phyloP scores from a whole-genome alignment of 2,113 vertebrate genomes.

The Paedocypris sp. region DNA sequence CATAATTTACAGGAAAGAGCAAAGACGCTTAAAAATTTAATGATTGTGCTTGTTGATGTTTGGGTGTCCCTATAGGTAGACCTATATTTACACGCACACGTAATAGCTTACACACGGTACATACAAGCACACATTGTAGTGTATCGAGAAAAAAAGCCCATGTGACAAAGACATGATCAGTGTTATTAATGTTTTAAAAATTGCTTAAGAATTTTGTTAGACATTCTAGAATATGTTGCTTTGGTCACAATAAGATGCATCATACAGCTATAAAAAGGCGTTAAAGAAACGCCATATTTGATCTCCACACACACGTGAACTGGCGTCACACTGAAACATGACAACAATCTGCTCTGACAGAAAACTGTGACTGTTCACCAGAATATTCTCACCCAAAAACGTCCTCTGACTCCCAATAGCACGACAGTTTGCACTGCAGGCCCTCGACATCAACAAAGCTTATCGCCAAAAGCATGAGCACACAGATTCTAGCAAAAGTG shows the following conservation, averaged over 20 bases:
- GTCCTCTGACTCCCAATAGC: neutral
- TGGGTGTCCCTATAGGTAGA: neutral
- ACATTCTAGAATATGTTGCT: no score
- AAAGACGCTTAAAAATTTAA: neutral
- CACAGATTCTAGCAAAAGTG: neutral
- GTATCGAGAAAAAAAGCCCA: no score
- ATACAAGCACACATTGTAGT: no score
- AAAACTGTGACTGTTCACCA: neutral
- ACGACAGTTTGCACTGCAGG: neutral
- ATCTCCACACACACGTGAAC: neutral
- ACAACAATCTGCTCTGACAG: neutral
- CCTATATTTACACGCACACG: no score
- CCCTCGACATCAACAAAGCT: neutral
- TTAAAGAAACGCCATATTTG: no score
- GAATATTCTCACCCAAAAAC: neutral
- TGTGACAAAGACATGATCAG: no score
- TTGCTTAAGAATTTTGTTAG: no score
- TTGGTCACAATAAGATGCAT: no score
- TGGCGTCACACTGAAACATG: neutral
- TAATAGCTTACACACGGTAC: no score
- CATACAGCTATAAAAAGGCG: no score
- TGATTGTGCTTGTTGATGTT: neutral
- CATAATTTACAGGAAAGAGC: constrained; percentile 17
- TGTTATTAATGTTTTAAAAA: no score
- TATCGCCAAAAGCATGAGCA: neutral